Evolutionary conservation across 2,888 invertebrate genomes (phyloP), one percentile per base, ranked within the genome.

Genomic region (Drosophila sordidapex): DNA sequence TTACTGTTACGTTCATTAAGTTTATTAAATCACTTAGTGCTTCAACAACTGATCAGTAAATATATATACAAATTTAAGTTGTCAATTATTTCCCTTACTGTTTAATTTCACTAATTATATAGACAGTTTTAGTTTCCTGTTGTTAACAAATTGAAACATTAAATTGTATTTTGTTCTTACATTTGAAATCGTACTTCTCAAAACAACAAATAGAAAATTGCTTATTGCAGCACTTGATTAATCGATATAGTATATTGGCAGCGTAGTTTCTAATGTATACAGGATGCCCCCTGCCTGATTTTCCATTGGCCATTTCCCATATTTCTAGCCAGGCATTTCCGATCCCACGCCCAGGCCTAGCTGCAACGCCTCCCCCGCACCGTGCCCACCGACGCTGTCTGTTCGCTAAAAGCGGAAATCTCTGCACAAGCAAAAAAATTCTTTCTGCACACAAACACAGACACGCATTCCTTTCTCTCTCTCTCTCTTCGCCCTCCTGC

Each of bases 311-410:
- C 56, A 58, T 60, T 72, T 65, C 70, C 74, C 43, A 57, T 76
- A 82, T 82, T 64, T 74, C 49, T 69, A 61, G 54, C 64, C 63
- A 60, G 61, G 70, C 77, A 82, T 89, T 84, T 84, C 84, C 84
- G 89, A 88, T 84, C 89, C 87, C 86, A 81, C 88, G 83, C 78
- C 80, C 77, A 64, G 53, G 35, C 76, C 80, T 75, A 62, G 51
- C 27, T 29, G 25, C 54, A 33, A 51, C 48, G 49, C 62, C 49
- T 60, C 53, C 29, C 43, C 43, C 35, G 7, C 49, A 10, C 18
- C 29, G 7, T 2, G 18, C n/a, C 31, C 8, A 27, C 25, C 43
- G n/a, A 2, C 8, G 13, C 46, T 43, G 54, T 52, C 27, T 53
- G 52, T 54, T 66, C 67, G 66, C 74, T 61, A 33, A 73, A 80